Evolutionary conservation across 2,113 vertebrate genomes (phyloP).

Genomic region (Acanthochromis polyacanthus): DNA sequence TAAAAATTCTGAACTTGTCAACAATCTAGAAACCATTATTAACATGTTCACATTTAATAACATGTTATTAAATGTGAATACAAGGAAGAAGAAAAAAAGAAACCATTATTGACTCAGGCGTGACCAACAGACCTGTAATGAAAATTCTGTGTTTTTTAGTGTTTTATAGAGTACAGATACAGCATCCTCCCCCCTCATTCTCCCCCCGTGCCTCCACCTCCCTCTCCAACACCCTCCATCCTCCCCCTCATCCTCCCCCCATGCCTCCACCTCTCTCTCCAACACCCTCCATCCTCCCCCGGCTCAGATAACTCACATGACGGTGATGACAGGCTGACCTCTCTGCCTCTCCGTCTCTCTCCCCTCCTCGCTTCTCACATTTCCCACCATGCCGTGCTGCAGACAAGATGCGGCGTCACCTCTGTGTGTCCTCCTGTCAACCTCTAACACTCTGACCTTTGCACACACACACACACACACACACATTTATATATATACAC

Average conservation of each 20-base stretch:
- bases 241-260: background rate
- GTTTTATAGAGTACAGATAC: too few relatives aligned
- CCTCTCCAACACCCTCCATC: background rate
- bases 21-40: too few relatives aligned
- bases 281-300: background rate
- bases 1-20: too few relatives aligned
- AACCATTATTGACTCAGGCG: too few relatives aligned
- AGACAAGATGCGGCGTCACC: constrained; percentile 64
- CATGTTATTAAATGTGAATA: too few relatives aligned
- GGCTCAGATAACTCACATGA: constrained; percentile 43
- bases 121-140: too few relatives aligned
- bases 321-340: constrained; percentile 64
- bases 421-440: constrained; percentile 48
- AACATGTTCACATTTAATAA: too few relatives aligned
- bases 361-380: constrained; percentile 47
- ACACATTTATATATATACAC: too few relatives aligned
- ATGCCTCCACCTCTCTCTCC: constrained; percentile 14
- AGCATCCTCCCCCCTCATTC: too few relatives aligned
- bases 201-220: too few relatives aligned
- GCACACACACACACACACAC: constrained; percentile 9
- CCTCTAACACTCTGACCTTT: constrained; percentile 53
- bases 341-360: constrained; percentile 8
- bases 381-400: constrained; percentile 65
- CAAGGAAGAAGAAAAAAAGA: too few relatives aligned
- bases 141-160: too few relatives aligned